These are phyloP conservation scores for Cataglyphis altisquamis DNA, from an alignment of 2,888 invertebrate species.

Conservation along the genomic window DNA sequence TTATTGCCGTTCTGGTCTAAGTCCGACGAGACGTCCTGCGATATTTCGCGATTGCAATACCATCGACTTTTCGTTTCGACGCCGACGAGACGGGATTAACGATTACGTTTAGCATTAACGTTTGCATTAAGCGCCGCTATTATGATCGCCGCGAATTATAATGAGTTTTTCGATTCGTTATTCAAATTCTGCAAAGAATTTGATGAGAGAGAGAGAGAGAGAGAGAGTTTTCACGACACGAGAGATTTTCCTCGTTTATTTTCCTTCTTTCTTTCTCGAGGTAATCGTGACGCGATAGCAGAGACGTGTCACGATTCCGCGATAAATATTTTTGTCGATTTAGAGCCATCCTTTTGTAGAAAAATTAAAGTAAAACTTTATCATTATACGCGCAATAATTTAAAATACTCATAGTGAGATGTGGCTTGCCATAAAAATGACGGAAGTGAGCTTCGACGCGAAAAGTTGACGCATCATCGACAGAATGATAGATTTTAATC, in stretches of 20 bases:
- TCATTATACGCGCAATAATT: slow-evolving; percentile 11
- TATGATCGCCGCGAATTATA: neutral
- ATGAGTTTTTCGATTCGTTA: neutral
- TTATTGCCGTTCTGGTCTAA: slow-evolving; percentile 56
- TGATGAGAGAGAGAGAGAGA: neutral
- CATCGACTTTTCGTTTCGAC: slow-evolving; percentile 38
- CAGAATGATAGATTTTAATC: slow-evolving; percentile 19
- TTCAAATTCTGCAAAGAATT: neutral
- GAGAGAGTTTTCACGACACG: neutral
- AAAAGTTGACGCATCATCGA: slow-evolving; percentile 29
- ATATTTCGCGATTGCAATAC: slow-evolving; percentile 30
- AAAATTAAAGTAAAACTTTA: slow-evolving; percentile 10
- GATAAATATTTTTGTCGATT: slow-evolving; percentile 6
- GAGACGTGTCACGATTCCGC: slow-evolving; percentile 69
- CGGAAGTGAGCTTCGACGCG: slow-evolving; percentile 7
- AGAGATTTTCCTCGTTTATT: neutral
- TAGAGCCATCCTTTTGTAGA: neutral
- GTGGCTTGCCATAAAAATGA: neutral
- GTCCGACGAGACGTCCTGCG: neutral
- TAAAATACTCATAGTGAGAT: neutral
- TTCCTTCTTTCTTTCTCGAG: neutral
- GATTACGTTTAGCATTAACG: neutral
- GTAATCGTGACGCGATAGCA: slow-evolving; percentile 68
- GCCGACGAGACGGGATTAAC: neutral
- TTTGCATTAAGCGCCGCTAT: neutral